Percentiles rank a stretch among this genome's conserved stretches.
phyloP scores from a whole-genome alignment of 2,888 invertebrate species.

The Herminia tarsipennalis region DNA sequence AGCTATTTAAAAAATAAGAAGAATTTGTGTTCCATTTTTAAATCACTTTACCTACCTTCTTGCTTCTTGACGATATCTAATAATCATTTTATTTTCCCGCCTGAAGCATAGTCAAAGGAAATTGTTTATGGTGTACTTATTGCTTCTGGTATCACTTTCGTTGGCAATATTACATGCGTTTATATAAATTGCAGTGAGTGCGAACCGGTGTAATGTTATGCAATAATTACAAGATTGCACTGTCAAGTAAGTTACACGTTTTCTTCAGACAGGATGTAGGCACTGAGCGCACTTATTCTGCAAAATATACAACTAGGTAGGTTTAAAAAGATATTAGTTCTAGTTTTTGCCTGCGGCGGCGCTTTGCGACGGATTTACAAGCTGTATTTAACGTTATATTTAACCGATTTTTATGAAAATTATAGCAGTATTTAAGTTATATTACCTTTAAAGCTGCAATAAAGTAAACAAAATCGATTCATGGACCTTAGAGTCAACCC shows the following conservation, averaged over 20 bases:
- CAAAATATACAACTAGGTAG: slow-evolving; percentile 24
- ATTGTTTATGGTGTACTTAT: slow-evolving; percentile 16
- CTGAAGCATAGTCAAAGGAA: not conserved
- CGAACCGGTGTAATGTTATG: slow-evolving; percentile 36
- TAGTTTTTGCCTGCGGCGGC: no score
- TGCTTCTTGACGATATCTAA: no score
- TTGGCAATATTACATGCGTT: slow-evolving; percentile 19
- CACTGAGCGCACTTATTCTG: slow-evolving; percentile 13
- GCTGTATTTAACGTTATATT: no score
- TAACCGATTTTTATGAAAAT: no score
- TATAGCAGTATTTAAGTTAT: no score
- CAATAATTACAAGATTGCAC: slow-evolving; percentile 38
- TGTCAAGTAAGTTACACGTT: slow-evolving; percentile 17
- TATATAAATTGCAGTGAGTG: slow-evolving; percentile 39
- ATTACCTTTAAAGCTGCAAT: no score
- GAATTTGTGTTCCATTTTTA: not conserved
- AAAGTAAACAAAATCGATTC: no score
- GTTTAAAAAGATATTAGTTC: no score
- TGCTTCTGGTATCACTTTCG: slow-evolving; percentile 31
- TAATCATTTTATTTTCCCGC: slow-evolving; percentile 2
- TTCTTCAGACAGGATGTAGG: slow-evolving; percentile 27
- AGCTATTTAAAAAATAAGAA: no score
- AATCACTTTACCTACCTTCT: no score
- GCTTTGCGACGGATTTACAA: no score
- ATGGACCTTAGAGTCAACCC: no score